Evolutionary conservation across 2,888 invertebrate species (phyloP).

Genomic region (Timandra comae): DNA sequence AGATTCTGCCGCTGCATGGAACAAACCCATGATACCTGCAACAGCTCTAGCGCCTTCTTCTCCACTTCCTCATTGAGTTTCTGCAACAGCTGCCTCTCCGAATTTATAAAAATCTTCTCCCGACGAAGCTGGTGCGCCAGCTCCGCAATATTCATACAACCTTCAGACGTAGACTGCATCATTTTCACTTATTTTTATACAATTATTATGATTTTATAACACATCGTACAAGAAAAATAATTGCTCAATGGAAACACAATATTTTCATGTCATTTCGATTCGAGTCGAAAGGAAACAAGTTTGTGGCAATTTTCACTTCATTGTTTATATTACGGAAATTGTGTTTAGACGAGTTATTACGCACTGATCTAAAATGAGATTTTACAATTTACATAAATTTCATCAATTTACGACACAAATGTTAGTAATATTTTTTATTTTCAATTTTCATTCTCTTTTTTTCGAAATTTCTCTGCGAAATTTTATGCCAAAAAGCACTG

Average conservation of each 20-base stretch:
- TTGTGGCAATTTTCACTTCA: constrained; percentile 36
- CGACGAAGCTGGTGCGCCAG: constrained; percentile 81
- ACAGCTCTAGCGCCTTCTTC: constrained; percentile 70
- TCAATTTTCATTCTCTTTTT: too few relatives aligned
- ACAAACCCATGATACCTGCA: constrained; percentile 90
- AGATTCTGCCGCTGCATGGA: constrained; percentile 90
- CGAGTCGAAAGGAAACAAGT: constrained; percentile 37
- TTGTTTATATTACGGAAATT: too few relatives aligned
- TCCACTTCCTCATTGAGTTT: constrained; percentile 84
- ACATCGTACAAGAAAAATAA: constrained; percentile 29
- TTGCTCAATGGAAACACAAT: constrained; percentile 26
- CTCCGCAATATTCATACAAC: constrained; percentile 70
- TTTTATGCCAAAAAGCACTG: too few relatives aligned
- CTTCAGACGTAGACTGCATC: constrained; percentile 70
- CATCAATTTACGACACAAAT: too few relatives aligned
- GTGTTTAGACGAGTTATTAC: too few relatives aligned
- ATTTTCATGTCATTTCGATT: constrained; percentile 42
- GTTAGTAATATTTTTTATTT: too few relatives aligned
- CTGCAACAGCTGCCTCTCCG: constrained; percentile 89
- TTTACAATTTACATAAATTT: too few relatives aligned
- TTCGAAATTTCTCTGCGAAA: too few relatives aligned
- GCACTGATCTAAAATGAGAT: too few relatives aligned
- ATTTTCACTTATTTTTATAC: constrained; percentile 37
- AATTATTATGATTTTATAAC: constrained; percentile 20
- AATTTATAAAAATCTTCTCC: constrained; percentile 91